phyloP scores from a whole-genome alignment of 2,113 vertebrate species.

The Arenaria interpres region DNA sequence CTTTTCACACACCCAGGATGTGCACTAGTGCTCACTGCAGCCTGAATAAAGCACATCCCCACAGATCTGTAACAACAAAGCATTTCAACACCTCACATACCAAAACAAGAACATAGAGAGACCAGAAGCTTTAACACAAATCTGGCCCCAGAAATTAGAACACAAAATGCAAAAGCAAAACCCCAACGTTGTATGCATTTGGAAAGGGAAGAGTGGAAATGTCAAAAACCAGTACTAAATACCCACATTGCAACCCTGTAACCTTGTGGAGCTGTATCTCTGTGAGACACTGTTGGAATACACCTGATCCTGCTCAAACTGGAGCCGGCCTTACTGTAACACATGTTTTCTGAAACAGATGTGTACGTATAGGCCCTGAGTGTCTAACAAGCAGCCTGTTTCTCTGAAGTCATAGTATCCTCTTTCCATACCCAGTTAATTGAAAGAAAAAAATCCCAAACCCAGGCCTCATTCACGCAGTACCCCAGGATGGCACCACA shows the following conservation, averaged over 20 bases:
- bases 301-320: background rate
- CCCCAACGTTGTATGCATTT: background rate
- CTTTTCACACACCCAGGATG: background rate
- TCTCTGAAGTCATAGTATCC: background rate
- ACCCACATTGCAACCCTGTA: fast-evolving
- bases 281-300: background rate
- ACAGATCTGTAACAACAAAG: background rate
- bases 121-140: background rate
- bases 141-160: background rate
- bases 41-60: background rate
- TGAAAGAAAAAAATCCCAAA: background rate
- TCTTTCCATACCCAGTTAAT: background rate
- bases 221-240: background rate
- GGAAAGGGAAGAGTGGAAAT: background rate
- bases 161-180: background rate
- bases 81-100: background rate
- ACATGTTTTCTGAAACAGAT: background rate
- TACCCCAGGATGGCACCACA: fast-evolving
- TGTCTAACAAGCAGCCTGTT: background rate
- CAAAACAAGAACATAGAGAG: background rate
- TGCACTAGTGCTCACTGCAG: background rate
- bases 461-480: too few relatives aligned
- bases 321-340: background rate
- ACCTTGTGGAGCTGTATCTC: background rate
- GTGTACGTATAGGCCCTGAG: background rate